Conservation (phyloP, 2,888 invertebrate species). For the Cephus rjabovi region DNA sequence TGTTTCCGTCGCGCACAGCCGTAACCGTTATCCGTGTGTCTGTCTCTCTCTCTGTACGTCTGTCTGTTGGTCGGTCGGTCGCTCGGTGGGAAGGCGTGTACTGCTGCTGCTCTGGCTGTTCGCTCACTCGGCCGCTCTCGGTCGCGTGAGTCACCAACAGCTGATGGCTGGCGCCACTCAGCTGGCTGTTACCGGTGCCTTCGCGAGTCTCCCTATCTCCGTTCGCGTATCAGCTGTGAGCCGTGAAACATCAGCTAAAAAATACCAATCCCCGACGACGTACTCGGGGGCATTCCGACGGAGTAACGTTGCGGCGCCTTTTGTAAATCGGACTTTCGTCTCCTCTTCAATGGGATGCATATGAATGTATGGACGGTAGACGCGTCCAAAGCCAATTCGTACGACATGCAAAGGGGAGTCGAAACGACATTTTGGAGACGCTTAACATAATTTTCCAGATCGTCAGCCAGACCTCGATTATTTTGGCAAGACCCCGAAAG, state of each 20-base stretch:
- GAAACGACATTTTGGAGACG: not conserved
- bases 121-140: slow-evolving; percentile 22
- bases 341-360: not conserved
- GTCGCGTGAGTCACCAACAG: slow-evolving; percentile 64
- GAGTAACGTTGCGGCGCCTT: not conserved
- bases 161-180: slow-evolving; percentile 66
- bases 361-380: not conserved
- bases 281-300: not conserved
- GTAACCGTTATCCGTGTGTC: not conserved
- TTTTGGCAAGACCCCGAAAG: not conserved
- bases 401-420: not conserved
- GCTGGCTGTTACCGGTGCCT: slow-evolving; percentile 62
- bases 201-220: slow-evolving; percentile 51
- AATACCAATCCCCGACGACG: not conserved
- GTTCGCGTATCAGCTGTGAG: slow-evolving; percentile 50
- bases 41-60: not conserved
- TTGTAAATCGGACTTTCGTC: not conserved
- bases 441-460: not conserved
- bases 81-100: not conserved
- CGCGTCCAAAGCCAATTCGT: not conserved
- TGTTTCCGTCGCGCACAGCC: not conserved
- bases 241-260: not conserved
- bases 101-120: not conserved
- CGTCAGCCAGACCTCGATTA: not conserved
- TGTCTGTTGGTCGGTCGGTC: not conserved